Evolutionary conservation across 2,888 invertebrate species (phyloP), one percentile per base, ranked within the genome.

Genomic region (Limnephilus auricula): DNA sequence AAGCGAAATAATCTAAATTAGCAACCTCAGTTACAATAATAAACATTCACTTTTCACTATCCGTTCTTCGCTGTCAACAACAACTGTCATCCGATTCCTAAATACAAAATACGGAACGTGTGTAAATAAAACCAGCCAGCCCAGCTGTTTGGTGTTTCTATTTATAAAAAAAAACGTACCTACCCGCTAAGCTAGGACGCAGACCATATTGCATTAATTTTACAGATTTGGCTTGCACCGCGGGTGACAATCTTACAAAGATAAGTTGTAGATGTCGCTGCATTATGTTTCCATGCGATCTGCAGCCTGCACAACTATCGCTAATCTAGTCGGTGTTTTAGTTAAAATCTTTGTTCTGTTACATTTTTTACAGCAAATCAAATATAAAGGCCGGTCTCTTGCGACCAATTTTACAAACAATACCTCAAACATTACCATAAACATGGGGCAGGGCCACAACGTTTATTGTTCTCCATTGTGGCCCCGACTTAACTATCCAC

Each of bases 91-190:
- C 32, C 65, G 65, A 65, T 65, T 65, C 65, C 65, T 5, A 65
- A 65, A 65, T 65, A 65, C 65, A 65, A 65, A 65, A 82, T 82
- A 34, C 34, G 25, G 37, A 34, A 32, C 34, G n/a, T 10, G 32
- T 80, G 82, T 82, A 82, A 82, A 82, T 31, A 82, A 31, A 82
- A 82, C 34, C 82, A 30, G 50, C 80, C 12, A 80, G 80, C 50
- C 50, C 80, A 80, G 31, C 82, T 31, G 82, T 32, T 65, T 65
- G 65, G 25, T 65, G 25, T 65, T 50, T 32, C 82, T 34, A 34
- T 10, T 34, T 34, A 82, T 37, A 15, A 34, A 82, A 80, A n/a
- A 40, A 82, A 82, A 13, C 30, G 82, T 25, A 82, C 31, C 34
- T 82, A 82, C 82, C 82, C 34, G 9, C 10, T n/a, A 25, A 65